These are phyloP conservation scores for Thalassaphorura encarpata DNA, from an alignment of 1,140 invertebrate genomes.

Conservation along the genomic window DNA sequence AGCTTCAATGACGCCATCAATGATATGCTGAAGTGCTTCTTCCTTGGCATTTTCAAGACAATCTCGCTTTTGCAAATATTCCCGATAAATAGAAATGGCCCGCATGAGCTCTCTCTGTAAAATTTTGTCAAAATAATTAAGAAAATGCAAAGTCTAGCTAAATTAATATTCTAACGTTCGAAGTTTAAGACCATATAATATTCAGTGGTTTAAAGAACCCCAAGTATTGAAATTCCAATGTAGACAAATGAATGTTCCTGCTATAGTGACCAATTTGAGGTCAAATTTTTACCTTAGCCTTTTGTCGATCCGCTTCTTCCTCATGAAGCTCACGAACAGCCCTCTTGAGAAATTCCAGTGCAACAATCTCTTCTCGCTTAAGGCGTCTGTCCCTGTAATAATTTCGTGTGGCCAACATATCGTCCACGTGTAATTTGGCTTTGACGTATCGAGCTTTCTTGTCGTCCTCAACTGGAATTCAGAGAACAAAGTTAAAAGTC, in stretches of 20 bases:
- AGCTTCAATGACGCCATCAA: slow-evolving; percentile 28
- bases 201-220: no score
- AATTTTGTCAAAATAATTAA: no score
- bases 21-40: slow-evolving; percentile 13
- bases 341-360: slow-evolving; percentile 27
- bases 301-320: slow-evolving; percentile 24
- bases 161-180: no score
- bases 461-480: slow-evolving; percentile 7
- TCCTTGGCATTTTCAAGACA: slow-evolving; percentile 17
- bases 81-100: slow-evolving; percentile 22
- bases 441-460: slow-evolving; percentile 11
- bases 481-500: background rate
- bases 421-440: slow-evolving; percentile 22
- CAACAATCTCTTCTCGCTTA: slow-evolving; percentile 29
- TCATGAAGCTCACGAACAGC: slow-evolving; percentile 21
- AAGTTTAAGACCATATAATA: no score
- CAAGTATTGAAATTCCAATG: background rate
- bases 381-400: slow-evolving; percentile 25
- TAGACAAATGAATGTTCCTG: background rate
- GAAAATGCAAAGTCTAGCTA: background rate
- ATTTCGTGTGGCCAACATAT: slow-evolving; percentile 28
- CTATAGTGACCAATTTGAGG: no score
- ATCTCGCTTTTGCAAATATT: slow-evolving; percentile 22
- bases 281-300: slow-evolving; percentile 27
- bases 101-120: slow-evolving; percentile 24